Conservation (phyloP, 37 sponge, comb jelly and placozoan genomes). For the Mnemiopsis leidyi region DNA sequence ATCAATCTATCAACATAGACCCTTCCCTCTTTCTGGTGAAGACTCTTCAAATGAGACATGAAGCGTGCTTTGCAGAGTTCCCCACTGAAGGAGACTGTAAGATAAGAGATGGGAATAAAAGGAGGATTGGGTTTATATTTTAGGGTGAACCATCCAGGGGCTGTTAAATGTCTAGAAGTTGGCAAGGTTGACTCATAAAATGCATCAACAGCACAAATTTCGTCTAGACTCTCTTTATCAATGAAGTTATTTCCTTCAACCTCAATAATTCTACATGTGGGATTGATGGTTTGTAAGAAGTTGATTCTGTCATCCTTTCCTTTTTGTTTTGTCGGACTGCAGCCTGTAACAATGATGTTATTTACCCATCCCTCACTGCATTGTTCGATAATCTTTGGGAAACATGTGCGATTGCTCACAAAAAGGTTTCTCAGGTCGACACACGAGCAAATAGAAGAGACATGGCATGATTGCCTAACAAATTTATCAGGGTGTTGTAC, state of each 20-base stretch:
- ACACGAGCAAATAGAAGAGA: conserved; percentile 9
- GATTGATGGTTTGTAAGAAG: background rate
- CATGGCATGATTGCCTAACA: conserved; percentile 14
- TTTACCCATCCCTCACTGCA: conserved; percentile 45
- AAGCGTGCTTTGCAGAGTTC: conserved; percentile 52
- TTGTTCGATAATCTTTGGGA: conserved; percentile 35
- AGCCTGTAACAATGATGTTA: conserved; percentile 46
- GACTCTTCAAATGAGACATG: conserved; percentile 57
- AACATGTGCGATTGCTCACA: conserved; percentile 2
- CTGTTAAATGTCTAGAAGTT: conserved; percentile 1
- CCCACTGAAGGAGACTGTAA: background rate
- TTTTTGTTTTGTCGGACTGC: background rate
- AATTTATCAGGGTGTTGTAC: conserved; percentile 21
- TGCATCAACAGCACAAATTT: conserved; percentile 17
- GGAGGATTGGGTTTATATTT: conserved; percentile 20
- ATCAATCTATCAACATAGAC: conserved; percentile 28
- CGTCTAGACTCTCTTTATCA: background rate
- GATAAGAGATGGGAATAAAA: background rate
- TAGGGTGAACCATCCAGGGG: conserved; percentile 25
- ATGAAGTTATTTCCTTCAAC: conserved; percentile 47
- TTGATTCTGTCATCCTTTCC: conserved; percentile 32
- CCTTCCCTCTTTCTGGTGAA: conserved; percentile 54
- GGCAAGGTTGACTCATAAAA: background rate
- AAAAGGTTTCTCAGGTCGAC: conserved; percentile 33
- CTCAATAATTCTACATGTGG: conserved; percentile 24